Conservation (phyloP, 2,888 invertebrate species). For the Ichneumoninae sp. region DNA sequence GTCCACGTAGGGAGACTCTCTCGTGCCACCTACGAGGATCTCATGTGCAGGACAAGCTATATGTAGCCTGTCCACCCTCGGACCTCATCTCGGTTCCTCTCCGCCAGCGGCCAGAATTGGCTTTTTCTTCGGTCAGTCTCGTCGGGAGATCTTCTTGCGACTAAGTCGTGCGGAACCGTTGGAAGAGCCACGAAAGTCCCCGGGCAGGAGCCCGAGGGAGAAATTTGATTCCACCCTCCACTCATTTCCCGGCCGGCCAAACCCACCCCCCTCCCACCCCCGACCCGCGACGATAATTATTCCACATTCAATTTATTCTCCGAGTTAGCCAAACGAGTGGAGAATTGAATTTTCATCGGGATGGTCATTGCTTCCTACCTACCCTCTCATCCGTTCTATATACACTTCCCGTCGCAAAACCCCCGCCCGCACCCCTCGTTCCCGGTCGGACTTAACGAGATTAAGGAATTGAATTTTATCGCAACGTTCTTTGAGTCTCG, state of each 20-base stretch:
- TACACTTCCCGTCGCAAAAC: not conserved
- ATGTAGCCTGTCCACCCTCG: not conserved
- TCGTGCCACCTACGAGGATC: not conserved
- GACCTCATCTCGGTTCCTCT: conserved; percentile 14
- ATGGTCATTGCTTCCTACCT: conserved; percentile 12
- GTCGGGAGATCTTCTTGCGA: conserved; percentile 44
- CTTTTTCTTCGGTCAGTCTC: conserved; percentile 38
- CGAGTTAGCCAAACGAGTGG: conserved; percentile 56
- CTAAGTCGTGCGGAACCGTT: conserved; percentile 50
- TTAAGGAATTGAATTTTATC: conserved; percentile 53
- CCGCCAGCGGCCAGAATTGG: conserved; percentile 7
- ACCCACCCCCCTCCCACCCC: not conserved
- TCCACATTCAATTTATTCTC: conserved; percentile 59
- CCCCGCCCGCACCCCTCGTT: not conserved
- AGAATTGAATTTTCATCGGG: conserved; percentile 55
- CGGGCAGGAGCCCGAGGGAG: conserved; percentile 9
- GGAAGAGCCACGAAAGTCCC: conserved; percentile 23
- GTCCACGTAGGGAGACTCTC: not conserved
- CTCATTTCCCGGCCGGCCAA: conserved; percentile 34
- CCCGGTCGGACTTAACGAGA: conserved; percentile 44
- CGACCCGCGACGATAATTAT: conserved; percentile 48
- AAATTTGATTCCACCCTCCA: conserved; percentile 55
- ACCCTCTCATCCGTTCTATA: not conserved
- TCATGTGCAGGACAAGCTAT: conserved; percentile 10
- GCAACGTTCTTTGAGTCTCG: conserved; percentile 41